Evolutionary conservation across 2,797 vertebrate species (phyloP).

Genomic region (Thamnophis elegans): DNA sequence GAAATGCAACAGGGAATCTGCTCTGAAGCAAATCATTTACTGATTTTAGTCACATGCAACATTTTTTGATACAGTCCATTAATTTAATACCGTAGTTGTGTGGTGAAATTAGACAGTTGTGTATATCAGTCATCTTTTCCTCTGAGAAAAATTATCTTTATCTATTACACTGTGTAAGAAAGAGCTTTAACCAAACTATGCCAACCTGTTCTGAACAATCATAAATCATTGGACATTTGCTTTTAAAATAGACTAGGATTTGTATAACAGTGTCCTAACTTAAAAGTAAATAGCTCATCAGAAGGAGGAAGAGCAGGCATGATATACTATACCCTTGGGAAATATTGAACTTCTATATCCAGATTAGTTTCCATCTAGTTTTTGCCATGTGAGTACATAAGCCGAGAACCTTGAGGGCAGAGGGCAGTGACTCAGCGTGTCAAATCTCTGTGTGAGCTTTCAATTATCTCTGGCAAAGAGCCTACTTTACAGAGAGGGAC

Average conservation of each 20-base stretch:
- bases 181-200: conserved; percentile 25
- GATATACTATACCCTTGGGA: conserved; percentile 45
- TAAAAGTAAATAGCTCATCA: conserved; percentile 53
- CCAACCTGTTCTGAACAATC: not conserved
- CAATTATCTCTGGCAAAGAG: conserved; percentile 39
- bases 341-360: conserved; percentile 57
- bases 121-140: not conserved
- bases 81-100: not conserved
- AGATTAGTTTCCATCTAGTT: conserved; percentile 53
- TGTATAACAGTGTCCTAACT: conserved; percentile 20
- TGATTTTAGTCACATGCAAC: not conserved
- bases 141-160: not conserved
- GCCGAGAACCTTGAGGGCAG: conserved; percentile 10
- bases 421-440: conserved; percentile 39
- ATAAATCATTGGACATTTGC: conserved; percentile 25
- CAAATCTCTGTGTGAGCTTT: not conserved
- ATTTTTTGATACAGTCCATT: not conserved
- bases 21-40: not conserved
- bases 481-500: not conserved
- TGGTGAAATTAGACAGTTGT: not conserved
- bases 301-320: conserved; percentile 47
- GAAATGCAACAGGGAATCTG: not conserved
- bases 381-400: conserved; percentile 19
- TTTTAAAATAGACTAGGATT: conserved; percentile 44
- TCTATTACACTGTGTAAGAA: not conserved